phyloP scores from a whole-genome alignment of 1,140 invertebrate genomes.

The Riptortus pedestris region DNA sequence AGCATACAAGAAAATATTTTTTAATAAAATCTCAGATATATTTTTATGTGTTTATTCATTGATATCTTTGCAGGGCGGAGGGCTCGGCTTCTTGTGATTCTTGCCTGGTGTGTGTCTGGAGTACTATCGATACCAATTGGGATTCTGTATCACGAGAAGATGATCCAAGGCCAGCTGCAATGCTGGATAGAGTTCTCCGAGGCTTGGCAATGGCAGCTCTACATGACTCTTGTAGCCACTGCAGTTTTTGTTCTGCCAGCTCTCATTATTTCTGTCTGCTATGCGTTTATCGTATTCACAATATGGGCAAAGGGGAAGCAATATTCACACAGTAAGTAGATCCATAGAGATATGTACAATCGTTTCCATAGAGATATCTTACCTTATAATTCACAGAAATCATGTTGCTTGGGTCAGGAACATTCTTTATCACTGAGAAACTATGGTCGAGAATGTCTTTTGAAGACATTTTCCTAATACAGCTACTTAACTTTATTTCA shows the following conservation, averaged over 20 bases:
- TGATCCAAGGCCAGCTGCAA: conserved; percentile 63
- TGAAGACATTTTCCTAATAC: too few relatives aligned
- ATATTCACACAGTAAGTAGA: conserved; percentile 34
- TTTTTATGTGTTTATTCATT: not conserved
- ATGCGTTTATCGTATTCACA: conserved; percentile 81
- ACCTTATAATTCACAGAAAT: too few relatives aligned
- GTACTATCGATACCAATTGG: conserved; percentile 75
- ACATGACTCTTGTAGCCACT: conserved; percentile 72
- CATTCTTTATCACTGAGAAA: too few relatives aligned
- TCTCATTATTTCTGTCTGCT: conserved; percentile 80
- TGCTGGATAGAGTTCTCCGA: conserved; percentile 82
- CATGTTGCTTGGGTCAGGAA: too few relatives aligned
- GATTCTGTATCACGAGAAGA: conserved; percentile 68
- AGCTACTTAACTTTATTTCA: too few relatives aligned
- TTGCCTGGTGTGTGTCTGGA: conserved; percentile 72
- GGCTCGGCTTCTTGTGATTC: conserved; percentile 60
- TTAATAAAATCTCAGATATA: not conserved
- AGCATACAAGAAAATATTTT: not conserved
- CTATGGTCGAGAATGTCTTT: too few relatives aligned
- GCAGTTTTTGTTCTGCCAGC: conserved; percentile 80
- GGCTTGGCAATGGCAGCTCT: conserved; percentile 72
- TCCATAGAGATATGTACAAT: not conserved
- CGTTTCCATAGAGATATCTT: not conserved
- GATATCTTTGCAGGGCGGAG: conserved; percentile 47
- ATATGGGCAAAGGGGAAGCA: conserved; percentile 77